phyloP scores from a whole-genome alignment of 2,113 vertebrate genomes.

The Leptobrachium ailaonicum region DNA sequence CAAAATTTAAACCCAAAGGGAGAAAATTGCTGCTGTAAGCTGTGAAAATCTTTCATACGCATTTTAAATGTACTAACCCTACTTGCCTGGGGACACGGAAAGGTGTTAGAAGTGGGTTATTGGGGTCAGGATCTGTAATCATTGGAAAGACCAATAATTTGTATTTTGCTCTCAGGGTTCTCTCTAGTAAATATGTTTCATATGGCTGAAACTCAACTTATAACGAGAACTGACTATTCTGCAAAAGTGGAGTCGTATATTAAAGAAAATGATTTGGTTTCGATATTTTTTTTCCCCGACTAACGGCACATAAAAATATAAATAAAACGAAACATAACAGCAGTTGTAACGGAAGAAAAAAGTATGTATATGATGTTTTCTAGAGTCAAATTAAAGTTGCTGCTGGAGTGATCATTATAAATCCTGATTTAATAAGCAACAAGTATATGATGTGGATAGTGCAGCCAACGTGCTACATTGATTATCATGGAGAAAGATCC shows the following conservation, averaged over 20 bases:
- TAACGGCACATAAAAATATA: background rate
- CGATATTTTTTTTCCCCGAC: background rate
- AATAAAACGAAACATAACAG: no score
- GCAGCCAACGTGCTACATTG: no score
- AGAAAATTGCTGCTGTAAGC: constrained; percentile 3
- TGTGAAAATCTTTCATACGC: constrained; percentile 10
- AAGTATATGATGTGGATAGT: no score
- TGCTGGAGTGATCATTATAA: no score
- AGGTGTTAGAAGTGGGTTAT: constrained; percentile 13
- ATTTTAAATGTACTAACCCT: background rate
- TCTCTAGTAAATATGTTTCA: constrained; percentile 5
- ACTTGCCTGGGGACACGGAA: constrained; percentile 16
- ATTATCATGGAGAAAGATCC: no score
- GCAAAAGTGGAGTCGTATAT: background rate
- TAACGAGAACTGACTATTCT: background rate
- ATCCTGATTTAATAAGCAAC: no score
- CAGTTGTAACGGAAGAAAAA: no score
- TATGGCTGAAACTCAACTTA: constrained; percentile 1
- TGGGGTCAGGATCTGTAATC: constrained; percentile 37
- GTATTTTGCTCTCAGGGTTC: constrained; percentile 2
- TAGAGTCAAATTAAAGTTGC: no score
- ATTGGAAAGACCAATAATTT: constrained; percentile 18
- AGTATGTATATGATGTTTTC: no score
- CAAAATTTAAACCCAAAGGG: no score
- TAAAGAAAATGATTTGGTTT: no score